A percentile compares a stretch with the other conserved stretches of the same genome.
These are phyloP conservation scores for Julus scandinavius DNA, from an alignment of 2,888 invertebrate species.

Conservation along the genomic window DNA sequence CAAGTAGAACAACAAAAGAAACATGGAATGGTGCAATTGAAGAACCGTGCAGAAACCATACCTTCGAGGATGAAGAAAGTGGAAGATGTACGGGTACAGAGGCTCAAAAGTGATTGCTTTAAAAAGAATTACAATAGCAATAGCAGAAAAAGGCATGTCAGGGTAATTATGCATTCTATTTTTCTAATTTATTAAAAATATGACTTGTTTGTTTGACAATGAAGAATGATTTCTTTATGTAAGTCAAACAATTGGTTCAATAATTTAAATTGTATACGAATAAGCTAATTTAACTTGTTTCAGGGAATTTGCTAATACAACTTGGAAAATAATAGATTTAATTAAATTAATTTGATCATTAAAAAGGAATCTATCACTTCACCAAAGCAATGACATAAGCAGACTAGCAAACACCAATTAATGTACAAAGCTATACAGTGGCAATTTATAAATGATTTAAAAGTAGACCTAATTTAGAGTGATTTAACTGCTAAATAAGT, in stretches of 20 bases:
- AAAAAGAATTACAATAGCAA: background rate
- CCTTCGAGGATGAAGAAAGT: background rate
- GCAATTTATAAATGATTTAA: too few relatives aligned
- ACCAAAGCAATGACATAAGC: background rate
- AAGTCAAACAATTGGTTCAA: background rate
- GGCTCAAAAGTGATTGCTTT: background rate
- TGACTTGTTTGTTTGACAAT: background rate
- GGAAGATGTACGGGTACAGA: background rate
- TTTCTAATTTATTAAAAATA: too few relatives aligned
- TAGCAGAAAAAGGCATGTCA: background rate
- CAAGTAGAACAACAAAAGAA: constrained; percentile 30
- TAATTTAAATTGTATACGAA: background rate
- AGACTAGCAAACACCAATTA: background rate
- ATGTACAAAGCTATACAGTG: too few relatives aligned
- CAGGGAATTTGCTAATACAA: background rate
- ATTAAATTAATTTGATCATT: background rate
- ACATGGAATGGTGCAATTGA: background rate
- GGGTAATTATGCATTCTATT: background rate
- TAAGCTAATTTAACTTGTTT: background rate
- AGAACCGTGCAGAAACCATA: constrained; percentile 9
- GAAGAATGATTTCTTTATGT: background rate
- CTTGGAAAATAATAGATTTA: background rate
- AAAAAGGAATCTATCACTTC: background rate
- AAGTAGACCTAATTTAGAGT: too few relatives aligned
- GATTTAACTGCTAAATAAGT: too few relatives aligned